Evolutionary conservation across 2,113 vertebrate genomes (phyloP), one percentile per base, ranked within the genome.

Genomic region (Protomyctophum bolini): DNA sequence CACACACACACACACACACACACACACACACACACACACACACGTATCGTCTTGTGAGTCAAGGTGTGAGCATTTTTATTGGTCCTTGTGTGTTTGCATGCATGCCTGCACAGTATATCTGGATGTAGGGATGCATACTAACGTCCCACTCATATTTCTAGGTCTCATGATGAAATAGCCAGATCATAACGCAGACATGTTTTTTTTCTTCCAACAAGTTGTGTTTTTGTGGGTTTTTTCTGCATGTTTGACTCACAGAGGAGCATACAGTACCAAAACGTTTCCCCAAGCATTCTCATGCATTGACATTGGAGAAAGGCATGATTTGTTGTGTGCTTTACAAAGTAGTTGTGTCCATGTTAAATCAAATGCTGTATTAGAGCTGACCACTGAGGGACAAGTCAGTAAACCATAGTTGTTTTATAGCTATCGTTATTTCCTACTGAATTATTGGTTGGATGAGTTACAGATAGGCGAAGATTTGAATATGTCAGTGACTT

Each of bases 301-400:
- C 45, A 8, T 54, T 29, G 21, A 70, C 58, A 63, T 49, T 55
- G 67, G 12, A 75, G 54, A 52, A 64, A 58, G 65, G 63, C 48
- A 65, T 70, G 68, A 83, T 77, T 58, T 71, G 41, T 66, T 61
- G 56, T 77, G 6, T 77, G 48, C 82, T 83, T 84, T 70, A 80
- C 66, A 78, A 72, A 73, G 50, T 65, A 48, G 66, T 58, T 70
- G 55, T 72, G 66, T 73, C 65, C 61, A 79, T 83, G 73, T 79
- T 85, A 73, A 76, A 86, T 81, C 79, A 76, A 50, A 63, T 62
- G 8, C 11, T 41, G 61, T 2, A 68, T 48, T 72, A 51, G 59
- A 66, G 57, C 67, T 83, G 81, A 81, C 77, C 74, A 81, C 73
- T 80, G 62, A 73, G 46, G 54, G 76, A 77, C 66, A 76, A 79